Evolutionary conservation across 1,140 invertebrate species (phyloP), one percentile per base, ranked within the genome.

Genomic region (Pissodes strobi): DNA sequence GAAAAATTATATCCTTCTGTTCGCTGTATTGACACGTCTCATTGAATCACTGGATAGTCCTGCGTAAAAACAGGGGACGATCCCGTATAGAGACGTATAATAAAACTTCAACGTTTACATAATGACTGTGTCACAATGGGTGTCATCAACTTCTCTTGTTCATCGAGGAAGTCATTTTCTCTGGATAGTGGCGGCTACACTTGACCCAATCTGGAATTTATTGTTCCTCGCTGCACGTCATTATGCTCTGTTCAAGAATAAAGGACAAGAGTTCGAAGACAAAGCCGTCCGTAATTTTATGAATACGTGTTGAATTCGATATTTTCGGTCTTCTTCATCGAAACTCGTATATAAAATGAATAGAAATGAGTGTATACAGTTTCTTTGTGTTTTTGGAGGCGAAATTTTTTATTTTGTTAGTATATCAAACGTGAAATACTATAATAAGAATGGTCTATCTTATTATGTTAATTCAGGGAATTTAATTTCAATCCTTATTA

Each of bases 71-170:
- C 41, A 58, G 23, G 55, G 57, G 57, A 30, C 27, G 57, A 17
- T 30, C 13, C 21, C 15, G 39, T 17, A 39, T 10, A 43, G 56
- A 53, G 52, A 55, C 59, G 38, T 49, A 73, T 74, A 74, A 72
- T 72, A 73, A 74, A 69, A 69, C 63, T 66, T 64, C 58, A 62
- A 22, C 73, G 69, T 72, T 74, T 74, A 74, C 71, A 73, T 74
- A 74, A 74, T 74, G 73, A 74, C 73, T 62, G 23, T 64, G 71
- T 69, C 64, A 74, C 73, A 74, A 74, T 74, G 70, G 68, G 70
- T 74, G 73, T 73, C 73, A 74, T 74, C 73, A 74, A 64, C 58
- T 63, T 56, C 67, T 67, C 73, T 74, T 74, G 73, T 74, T 74
- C 73, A 67, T 67, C 63, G 61, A 71, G 73, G 73, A 73, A 74